Percentiles rank a stretch among this genome's conserved stretches.
These are phyloP conservation scores for Apostichopus californicus DNA, from an alignment of 35 echinoderm and acorn worm species.

Conservation along the genomic window DNA sequence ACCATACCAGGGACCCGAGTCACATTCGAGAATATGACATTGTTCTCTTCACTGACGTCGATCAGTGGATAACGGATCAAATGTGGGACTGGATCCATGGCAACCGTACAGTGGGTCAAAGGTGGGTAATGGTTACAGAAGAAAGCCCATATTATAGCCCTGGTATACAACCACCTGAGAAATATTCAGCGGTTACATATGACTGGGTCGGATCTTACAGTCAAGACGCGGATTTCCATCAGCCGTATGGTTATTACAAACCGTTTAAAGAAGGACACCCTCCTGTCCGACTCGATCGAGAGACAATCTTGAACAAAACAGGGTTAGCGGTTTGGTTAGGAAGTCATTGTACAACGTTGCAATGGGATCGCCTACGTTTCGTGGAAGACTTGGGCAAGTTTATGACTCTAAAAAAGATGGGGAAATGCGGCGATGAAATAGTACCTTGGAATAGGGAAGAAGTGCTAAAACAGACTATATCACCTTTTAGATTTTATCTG, in stretches of 20 bases:
- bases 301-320: slow-evolving; percentile 17
- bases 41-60: slow-evolving; percentile 38
- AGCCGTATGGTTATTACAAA: slow-evolving; percentile 37
- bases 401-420: background rate
- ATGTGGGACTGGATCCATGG: slow-evolving; percentile 5
- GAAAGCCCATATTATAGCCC: slow-evolving; percentile 26
- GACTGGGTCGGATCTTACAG: slow-evolving; percentile 46
- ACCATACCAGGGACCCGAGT: background rate
- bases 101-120: slow-evolving; percentile 21
- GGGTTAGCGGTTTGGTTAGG: slow-evolving; percentile 6
- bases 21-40: background rate
- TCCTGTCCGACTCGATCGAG: background rate
- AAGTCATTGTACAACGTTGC: slow-evolving; percentile 39
- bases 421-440: slow-evolving; percentile 13
- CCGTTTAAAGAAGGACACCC: slow-evolving; percentile 20
- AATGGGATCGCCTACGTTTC: slow-evolving; percentile 30
- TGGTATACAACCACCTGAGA: slow-evolving; percentile 17
- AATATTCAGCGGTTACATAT: background rate
- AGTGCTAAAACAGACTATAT: background rate
- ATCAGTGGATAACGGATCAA: background rate
- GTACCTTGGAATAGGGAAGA: slow-evolving; percentile 21
- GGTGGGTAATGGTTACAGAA: slow-evolving; percentile 53
- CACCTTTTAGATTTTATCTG: slow-evolving; percentile 30
- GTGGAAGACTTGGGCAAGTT: background rate
- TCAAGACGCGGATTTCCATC: slow-evolving; percentile 12